phyloP scores from a whole-genome alignment of 2,888 invertebrate species.

The Aspidiotus rigidus region DNA sequence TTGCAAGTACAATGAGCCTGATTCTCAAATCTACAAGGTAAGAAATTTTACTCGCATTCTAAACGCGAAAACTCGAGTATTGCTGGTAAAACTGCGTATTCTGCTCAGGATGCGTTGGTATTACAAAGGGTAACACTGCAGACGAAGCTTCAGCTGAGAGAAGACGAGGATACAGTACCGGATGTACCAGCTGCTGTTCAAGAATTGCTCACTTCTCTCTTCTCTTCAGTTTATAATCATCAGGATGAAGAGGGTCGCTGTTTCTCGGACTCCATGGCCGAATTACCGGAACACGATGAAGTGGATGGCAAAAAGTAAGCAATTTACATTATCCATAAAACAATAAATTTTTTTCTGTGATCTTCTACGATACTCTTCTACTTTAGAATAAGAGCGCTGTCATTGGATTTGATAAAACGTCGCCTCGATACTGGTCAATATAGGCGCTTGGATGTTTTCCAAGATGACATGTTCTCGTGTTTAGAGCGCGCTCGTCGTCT shows the following conservation, averaged over 20 bases:
- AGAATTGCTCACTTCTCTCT: slow-evolving; percentile 79
- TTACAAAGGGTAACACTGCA: slow-evolving; percentile 85
- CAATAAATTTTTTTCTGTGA: not conserved
- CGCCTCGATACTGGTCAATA: slow-evolving; percentile 86
- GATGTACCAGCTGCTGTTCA: slow-evolving; percentile 83
- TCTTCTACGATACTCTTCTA: slow-evolving; percentile 21
- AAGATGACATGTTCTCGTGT: slow-evolving; percentile 91
- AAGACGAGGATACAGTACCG: slow-evolving; percentile 76
- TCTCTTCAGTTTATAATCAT: slow-evolving; percentile 89
- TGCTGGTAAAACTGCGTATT: not conserved
- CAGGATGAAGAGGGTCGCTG: slow-evolving; percentile 92
- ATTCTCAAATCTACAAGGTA: slow-evolving; percentile 89
- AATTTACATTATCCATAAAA: not conserved
- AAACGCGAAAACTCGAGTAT: not conserved
- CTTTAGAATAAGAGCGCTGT: slow-evolving; percentile 66
- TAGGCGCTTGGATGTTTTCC: slow-evolving; percentile 85
- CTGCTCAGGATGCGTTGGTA: slow-evolving; percentile 68
- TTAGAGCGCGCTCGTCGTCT: slow-evolving; percentile 77
- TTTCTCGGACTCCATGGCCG: slow-evolving; percentile 91
- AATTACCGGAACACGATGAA: slow-evolving; percentile 80
- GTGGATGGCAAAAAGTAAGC: slow-evolving; percentile 56
- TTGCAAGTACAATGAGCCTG: slow-evolving; percentile 94
- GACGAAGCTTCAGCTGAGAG: slow-evolving; percentile 77
- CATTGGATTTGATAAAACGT: slow-evolving; percentile 85
- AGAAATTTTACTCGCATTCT: slow-evolving; percentile 10